Conservation (phyloP, 1,140 invertebrate genomes). For the Tetragonula clypearis region DNA sequence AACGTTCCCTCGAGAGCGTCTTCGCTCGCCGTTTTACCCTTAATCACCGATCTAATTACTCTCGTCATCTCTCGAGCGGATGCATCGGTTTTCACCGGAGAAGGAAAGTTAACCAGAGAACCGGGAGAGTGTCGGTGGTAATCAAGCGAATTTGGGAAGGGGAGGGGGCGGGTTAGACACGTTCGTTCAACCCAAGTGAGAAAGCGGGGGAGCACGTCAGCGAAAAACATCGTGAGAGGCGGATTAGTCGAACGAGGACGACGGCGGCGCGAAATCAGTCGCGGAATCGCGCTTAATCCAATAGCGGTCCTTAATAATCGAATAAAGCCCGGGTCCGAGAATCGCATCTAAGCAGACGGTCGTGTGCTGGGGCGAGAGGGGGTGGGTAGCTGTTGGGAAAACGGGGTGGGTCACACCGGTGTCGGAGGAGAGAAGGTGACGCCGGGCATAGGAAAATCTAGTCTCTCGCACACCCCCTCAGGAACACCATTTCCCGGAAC, state of each 20-base stretch:
- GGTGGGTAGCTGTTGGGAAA: neutral
- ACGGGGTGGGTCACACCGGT: slow-evolving; percentile 28
- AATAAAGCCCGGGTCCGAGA: slow-evolving; percentile 76
- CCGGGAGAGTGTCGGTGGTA: slow-evolving; percentile 49
- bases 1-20: slow-evolving; percentile 27
- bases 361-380: neutral
- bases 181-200: slow-evolving; percentile 17
- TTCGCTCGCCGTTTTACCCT: slow-evolving; percentile 34
- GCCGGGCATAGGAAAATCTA: slow-evolving; percentile 66
- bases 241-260: slow-evolving; percentile 49
- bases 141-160: slow-evolving; percentile 41
- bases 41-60: slow-evolving; percentile 58
- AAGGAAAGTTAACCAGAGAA: slow-evolving; percentile 44
- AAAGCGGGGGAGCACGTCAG: slow-evolving; percentile 36
- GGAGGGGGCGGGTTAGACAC: too few species aligned
- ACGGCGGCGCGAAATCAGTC: slow-evolving; percentile 73
- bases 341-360: slow-evolving; percentile 76
- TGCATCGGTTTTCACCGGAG: slow-evolving; percentile 33
- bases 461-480: slow-evolving; percentile 45
- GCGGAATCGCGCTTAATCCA: slow-evolving; percentile 79
- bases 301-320: slow-evolving; percentile 81
- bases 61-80: slow-evolving; percentile 1
- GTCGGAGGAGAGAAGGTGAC: slow-evolving; percentile 55
- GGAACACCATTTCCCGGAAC: slow-evolving; percentile 67
- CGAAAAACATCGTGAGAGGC: slow-evolving; percentile 49